Evolutionary conservation across 2,113 vertebrate genomes (phyloP).

Genomic region (Nymphicus hollandicus): DNA sequence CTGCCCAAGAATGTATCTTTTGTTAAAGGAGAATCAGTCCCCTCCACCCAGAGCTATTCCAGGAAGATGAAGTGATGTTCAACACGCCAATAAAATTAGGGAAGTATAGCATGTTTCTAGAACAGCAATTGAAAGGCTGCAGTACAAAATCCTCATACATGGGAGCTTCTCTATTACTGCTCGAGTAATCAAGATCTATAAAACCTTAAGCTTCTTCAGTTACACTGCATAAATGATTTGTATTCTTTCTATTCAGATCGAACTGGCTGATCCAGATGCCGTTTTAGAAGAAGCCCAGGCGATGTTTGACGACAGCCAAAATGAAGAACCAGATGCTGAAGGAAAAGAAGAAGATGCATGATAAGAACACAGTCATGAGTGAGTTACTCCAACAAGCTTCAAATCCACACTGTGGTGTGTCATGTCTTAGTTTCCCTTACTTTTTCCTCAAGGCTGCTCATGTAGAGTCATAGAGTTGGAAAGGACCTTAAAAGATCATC

Average conservation of each 20-base stretch:
- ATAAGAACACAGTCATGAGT: background rate
- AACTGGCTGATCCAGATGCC: conserved; percentile 75
- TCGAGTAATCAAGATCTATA: background rate
- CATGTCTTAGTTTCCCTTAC: accelerated
- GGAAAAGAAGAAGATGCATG: background rate
- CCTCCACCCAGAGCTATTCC: background rate
- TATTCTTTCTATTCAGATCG: conserved; percentile 69
- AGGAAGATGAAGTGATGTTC: background rate
- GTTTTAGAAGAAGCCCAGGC: conserved; percentile 72
- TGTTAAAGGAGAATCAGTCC: background rate
- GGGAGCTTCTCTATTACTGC: background rate
- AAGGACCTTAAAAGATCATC: background rate
- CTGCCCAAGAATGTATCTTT: background rate
- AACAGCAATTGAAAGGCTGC: background rate
- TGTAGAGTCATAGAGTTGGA: background rate
- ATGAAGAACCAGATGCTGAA: background rate
- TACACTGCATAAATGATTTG: background rate
- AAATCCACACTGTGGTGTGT: background rate
- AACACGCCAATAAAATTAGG: background rate
- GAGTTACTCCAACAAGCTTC: background rate
- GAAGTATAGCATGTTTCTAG: background rate
- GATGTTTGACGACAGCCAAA: conserved; percentile 10
- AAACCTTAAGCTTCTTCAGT: background rate
- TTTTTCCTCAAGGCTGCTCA: background rate
- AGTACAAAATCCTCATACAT: background rate